These are phyloP conservation scores for Muraenolepis orangiensis DNA, from an alignment of 2,797 vertebrate species.

Conservation along the genomic window DNA sequence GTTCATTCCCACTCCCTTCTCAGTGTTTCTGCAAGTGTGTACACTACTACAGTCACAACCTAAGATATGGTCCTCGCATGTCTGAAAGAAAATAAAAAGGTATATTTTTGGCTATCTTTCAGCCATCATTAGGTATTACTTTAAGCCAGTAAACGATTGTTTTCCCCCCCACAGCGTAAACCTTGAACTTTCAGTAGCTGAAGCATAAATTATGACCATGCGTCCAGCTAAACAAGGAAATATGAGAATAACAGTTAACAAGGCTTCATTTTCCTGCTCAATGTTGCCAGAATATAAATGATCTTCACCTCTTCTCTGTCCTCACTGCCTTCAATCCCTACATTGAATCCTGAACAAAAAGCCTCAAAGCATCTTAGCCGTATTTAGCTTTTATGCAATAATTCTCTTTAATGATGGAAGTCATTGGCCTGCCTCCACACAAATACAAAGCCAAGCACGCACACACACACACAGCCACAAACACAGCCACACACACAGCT, in stretches of 20 bases:
- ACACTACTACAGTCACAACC: background rate
- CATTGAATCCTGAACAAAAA: background rate
- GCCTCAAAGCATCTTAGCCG: background rate
- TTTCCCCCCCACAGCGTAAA: background rate
- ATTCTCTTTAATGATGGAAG: background rate
- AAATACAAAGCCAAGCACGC: too few relatives aligned
- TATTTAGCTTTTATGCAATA: background rate
- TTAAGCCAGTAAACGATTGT: too few relatives aligned
- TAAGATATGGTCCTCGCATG: background rate
- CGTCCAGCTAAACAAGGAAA: background rate
- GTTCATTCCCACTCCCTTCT: background rate
- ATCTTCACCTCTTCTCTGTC: background rate
- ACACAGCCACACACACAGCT: too few relatives aligned
- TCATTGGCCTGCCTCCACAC: background rate
- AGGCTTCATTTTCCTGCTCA: background rate
- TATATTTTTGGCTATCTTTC: background rate
- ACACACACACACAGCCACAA: background rate
- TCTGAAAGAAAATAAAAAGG: background rate
- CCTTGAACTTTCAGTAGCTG: background rate
- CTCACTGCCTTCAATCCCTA: background rate
- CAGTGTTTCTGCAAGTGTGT: background rate
- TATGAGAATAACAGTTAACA: background rate
- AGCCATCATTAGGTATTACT: background rate
- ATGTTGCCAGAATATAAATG: background rate
- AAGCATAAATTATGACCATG: background rate